These are phyloP conservation scores for Aphelinus certus DNA, from an alignment of 1,140 invertebrate genomes.

Conservation along the genomic window DNA sequence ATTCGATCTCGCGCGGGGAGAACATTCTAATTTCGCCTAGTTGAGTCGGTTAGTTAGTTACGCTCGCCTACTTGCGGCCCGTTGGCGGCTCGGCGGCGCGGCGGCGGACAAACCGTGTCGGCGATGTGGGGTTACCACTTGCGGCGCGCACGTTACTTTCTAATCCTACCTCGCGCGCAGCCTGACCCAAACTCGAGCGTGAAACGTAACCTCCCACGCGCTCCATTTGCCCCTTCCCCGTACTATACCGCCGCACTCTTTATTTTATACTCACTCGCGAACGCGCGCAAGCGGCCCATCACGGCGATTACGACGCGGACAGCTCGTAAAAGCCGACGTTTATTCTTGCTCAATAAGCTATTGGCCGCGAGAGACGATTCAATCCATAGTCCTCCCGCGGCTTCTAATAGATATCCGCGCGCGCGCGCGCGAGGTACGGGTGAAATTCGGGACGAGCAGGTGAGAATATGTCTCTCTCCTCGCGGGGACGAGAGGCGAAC, in stretches of 20 bases:
- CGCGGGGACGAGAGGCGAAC: no score
- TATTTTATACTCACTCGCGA: not conserved
- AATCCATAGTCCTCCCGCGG: no score
- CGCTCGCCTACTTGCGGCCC: conserved; percentile 50
- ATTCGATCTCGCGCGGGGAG: conserved; percentile 39
- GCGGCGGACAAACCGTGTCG: conserved; percentile 48
- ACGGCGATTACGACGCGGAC: not conserved
- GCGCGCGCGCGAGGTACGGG: no score
- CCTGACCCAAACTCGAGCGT: conserved; percentile 37
- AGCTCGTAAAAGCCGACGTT: not conserved
- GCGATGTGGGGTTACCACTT: conserved; percentile 52
- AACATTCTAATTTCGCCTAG: conserved; percentile 57
- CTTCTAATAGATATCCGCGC: no score
- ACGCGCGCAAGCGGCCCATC: not conserved
- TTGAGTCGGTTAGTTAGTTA: conserved; percentile 50
- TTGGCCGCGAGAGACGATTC: no score
- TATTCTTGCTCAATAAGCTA: no score
- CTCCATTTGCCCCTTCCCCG: conserved; percentile 18
- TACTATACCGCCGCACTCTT: conserved; percentile 10
- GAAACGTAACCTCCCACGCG: conserved; percentile 35
- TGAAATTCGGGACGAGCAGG: no score
- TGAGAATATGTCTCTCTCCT: no score
- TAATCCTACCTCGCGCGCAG: conserved; percentile 36
- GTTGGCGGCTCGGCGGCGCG: conserved; percentile 27
- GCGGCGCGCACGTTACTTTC: conserved; percentile 46